Percentiles rank a stretch among this genome's conserved stretches.
phyloP scores from a whole-genome alignment of 2,888 invertebrate genomes.

The Parochlus steinenii region DNA sequence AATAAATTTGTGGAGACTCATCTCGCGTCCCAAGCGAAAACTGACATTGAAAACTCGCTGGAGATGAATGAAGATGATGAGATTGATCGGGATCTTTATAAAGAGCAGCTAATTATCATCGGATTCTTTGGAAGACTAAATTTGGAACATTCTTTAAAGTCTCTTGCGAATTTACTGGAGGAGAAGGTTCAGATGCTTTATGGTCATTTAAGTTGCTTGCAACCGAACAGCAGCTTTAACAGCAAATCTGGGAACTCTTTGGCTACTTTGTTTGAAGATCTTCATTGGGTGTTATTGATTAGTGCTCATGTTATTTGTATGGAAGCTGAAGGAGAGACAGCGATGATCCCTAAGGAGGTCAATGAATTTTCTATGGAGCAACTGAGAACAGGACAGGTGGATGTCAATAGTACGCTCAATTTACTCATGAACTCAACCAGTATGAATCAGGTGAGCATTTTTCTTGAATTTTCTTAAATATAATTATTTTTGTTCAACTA shows the following conservation, averaged over 20 bases:
- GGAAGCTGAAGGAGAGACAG: slow-evolving; percentile 47
- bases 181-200: slow-evolving; percentile 23
- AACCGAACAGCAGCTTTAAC: no score
- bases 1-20: slow-evolving; percentile 66
- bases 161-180: slow-evolving; percentile 34
- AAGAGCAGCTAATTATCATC: slow-evolving; percentile 58
- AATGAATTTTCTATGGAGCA: slow-evolving; percentile 41
- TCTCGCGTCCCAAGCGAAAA: slow-evolving; percentile 62
- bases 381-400: slow-evolving; percentile 10
- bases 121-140: slow-evolving; percentile 47
- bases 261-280: slow-evolving; percentile 62
- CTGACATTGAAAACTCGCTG: slow-evolving; percentile 28
- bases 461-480: slow-evolving; percentile 1
- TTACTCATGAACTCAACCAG: not conserved
- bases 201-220: slow-evolving; percentile 25
- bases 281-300: slow-evolving; percentile 78
- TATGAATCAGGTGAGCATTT: not conserved
- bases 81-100: slow-evolving; percentile 45
- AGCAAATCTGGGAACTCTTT: no score
- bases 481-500: not conserved
- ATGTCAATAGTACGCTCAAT: not conserved
- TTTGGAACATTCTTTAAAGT: slow-evolving; percentile 44
- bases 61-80: slow-evolving; percentile 48
- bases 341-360: slow-evolving; percentile 46
- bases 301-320: slow-evolving; percentile 47